A percentile compares a stretch with the other conserved stretches of the same genome.
These are phyloP conservation scores for Brachionus calyciflorus DNA, from an alignment of 1,140 invertebrate genomes.

Conservation along the genomic window DNA sequence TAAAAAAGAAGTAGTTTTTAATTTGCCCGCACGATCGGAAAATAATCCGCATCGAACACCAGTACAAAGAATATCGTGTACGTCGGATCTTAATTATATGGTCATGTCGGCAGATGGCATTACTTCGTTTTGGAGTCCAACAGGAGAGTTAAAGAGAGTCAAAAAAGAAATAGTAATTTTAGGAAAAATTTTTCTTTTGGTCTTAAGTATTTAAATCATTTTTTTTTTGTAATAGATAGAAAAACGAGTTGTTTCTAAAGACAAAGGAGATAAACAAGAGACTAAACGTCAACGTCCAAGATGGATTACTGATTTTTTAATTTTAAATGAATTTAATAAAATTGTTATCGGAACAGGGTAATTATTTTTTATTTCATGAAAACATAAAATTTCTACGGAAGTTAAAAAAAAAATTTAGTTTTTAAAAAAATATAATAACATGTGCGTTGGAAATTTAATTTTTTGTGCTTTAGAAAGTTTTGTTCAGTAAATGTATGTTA, in stretches of 20 bases:
- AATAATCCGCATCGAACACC: constrained; percentile 56
- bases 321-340: constrained; percentile 60
- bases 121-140: constrained; percentile 58
- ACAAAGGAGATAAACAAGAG: constrained; percentile 31
- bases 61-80: constrained; percentile 55
- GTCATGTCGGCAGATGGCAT: constrained; percentile 59
- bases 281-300: constrained; percentile 52
- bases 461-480: no score
- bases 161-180: constrained; percentile 55
- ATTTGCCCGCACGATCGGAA: constrained; percentile 57
- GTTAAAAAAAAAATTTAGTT: no score
- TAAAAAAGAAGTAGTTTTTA: constrained; percentile 56
- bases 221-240: not conserved
- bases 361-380: constrained; percentile 24
- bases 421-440: no score
- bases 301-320: constrained; percentile 61
- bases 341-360: constrained; percentile 60
- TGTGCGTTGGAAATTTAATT: no score
- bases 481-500: no score
- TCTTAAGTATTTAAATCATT: not conserved
- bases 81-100: constrained; percentile 56
- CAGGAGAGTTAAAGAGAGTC: constrained; percentile 54
- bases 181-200: not conserved
- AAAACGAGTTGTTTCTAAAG: constrained; percentile 14
- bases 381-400: no score